phyloP scores from a whole-genome alignment of 2,888 invertebrate species.

The Melangyna quadrimaculata region DNA sequence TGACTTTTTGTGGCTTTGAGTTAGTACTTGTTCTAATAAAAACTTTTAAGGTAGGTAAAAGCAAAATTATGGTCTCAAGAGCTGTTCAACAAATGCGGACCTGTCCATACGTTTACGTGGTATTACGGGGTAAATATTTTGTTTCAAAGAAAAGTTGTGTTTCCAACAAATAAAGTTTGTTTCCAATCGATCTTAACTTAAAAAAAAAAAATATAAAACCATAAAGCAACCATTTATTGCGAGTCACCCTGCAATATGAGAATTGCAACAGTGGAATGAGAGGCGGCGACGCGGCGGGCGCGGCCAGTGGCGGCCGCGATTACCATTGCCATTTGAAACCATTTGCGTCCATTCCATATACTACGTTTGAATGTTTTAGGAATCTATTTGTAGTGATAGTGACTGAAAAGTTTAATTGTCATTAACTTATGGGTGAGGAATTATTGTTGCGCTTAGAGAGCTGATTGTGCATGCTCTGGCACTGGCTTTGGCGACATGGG shows the following conservation, averaged over 20 bases:
- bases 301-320: not conserved
- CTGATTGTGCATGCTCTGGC: conserved; percentile 21
- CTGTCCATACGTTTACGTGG: no score
- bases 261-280: not conserved
- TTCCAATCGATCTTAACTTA: no score
- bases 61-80: no score
- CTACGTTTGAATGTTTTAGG: conserved; percentile 41
- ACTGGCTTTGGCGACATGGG: conserved; percentile 38
- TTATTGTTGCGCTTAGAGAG: conserved; percentile 30
- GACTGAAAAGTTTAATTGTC: conserved; percentile 67
- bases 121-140: no score
- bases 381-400: conserved; percentile 57
- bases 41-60: no score
- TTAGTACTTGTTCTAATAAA: no score
- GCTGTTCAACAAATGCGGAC: no score
- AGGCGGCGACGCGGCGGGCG: not conserved
- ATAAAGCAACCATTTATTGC: no score
- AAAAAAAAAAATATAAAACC: no score
- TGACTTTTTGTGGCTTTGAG: not conserved
- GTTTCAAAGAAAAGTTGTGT: no score
- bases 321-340: conserved; percentile 36
- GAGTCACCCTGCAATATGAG: no score
- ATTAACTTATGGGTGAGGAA: conserved; percentile 63
- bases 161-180: no score
- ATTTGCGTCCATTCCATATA: conserved; percentile 58